A percentile compares a stretch with the other conserved stretches of the same genome.
phyloP scores from a whole-genome alignment of 92 coral and sea anemone genomes.

The Galaxea fascicularis region DNA sequence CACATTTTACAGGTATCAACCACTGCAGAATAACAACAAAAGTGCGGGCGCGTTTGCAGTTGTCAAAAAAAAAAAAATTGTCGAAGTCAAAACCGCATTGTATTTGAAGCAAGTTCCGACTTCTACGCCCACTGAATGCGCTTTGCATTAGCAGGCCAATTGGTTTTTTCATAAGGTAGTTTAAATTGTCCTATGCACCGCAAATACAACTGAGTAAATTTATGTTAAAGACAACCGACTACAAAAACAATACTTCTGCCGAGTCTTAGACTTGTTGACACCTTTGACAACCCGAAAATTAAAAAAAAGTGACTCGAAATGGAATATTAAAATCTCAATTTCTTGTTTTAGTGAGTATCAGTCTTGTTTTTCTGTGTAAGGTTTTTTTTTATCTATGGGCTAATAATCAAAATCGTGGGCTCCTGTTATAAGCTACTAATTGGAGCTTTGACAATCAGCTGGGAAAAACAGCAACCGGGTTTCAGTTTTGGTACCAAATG shows the following conservation, averaged over 20 bases:
- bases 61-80: conserved; percentile 11
- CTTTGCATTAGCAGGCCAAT: conserved; percentile 29
- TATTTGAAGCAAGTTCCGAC: conserved; percentile 4
- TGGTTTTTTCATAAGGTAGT: conserved; percentile 43
- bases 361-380: not conserved
- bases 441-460: not conserved
- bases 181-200: conserved; percentile 23
- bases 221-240: not conserved
- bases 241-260: conserved; percentile 12
- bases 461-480: conserved; percentile 12
- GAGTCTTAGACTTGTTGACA: conserved; percentile 15
- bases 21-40: conserved; percentile 27
- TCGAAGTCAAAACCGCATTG: not conserved
- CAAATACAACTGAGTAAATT: conserved; percentile 53
- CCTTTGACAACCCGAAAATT: not conserved
- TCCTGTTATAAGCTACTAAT: not conserved
- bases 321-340: conserved; percentile 25
- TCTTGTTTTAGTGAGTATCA: not conserved
- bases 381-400: no score
- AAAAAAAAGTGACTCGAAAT: not conserved
- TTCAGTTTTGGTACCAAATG: conserved; percentile 24
- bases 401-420: no score
- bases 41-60: conserved; percentile 22
- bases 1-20: not conserved
- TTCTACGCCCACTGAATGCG: conserved; percentile 27